Base-by-base conservation (phyloP, 92 coral and sea anemone genomes). In the Zoanthus sansibaricus region DNA sequence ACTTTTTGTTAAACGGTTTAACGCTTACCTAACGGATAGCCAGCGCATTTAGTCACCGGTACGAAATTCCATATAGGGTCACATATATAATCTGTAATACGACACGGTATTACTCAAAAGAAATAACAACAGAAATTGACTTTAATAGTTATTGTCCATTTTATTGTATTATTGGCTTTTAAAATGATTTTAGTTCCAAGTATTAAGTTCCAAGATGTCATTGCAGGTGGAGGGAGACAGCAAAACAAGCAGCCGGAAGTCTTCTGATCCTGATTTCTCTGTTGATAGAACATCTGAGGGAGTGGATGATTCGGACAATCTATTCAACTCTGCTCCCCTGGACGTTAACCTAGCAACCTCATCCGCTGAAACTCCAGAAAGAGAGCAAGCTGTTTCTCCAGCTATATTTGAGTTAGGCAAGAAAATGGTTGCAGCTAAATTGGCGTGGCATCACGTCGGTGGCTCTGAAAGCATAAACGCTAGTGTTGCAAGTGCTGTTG, bases 381-480 rank as follows among this genome's bases (percentile, higher is more conserved):
- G 98, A 33, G 94, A 92, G 71, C 93, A 93, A 3, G 88, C 95
- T 54, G 95, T 93, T 45, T 95, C 98, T 68, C 98, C 96, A 20
- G 87, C 77, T 21, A 83, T 92, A 51, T 75, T 54, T 83, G 95
- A 94, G 76, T 91, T 95, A 91, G 76, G 72, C 32, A 94, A 92
- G 88, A 95, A 94, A 77, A 87, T 97, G 97, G 92, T 83, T 49
- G 97, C 97, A 30, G 96, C 98, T 17, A 78, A 90, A 46, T 93
- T 91, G 67, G 95, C 96, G 0, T 97, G 98, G 98, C 94, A 95
- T 7, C 87, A 91, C 37, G 88, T 86, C 8, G 89, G 94, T 93
- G 89, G 90, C 21, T 91, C 91, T 73, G 92, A 87, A 44, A 87
- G 85, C 6, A 86, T 89, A 4, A 48, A 88, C 17, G 66, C 89